Evolutionary conservation across 2,797 vertebrate species (phyloP), one percentile per base, ranked within the genome.

Genomic region (Aldrovandia affinis): DNA sequence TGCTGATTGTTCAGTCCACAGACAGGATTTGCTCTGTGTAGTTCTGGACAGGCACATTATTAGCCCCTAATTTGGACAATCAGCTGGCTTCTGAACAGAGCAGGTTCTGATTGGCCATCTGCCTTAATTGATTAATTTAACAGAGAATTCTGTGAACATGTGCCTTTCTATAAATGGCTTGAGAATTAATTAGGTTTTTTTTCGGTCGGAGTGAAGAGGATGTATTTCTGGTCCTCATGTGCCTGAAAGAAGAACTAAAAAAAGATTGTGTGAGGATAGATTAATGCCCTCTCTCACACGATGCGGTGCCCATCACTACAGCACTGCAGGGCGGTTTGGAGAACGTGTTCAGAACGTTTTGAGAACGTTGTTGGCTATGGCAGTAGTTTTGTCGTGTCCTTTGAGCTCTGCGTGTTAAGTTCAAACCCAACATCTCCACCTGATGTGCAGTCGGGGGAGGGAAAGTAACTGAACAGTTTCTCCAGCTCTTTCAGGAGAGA

Each of bases 1-100:
- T 30, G 73, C 22, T 28, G 3, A 83, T 84, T 87, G 89, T 87
- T 85, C 52, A 85, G 65, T 70, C 52, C 81, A 82, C 81, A 86
- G 59, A 82, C 57, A 73, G 54, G 79, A 15, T 70, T 59, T 85
- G 54, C 79, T 61, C 65, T 55, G 77, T 52, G 30, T 81, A 70
- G 33, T 47, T 33, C n/a, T 80, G 47, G 61, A 79, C 78, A 52
- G n/a, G 30, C 20, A 28, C 78, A 42, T 84, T 81, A 33, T 70
- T 65, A 81, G 63, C 25, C 20, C 39, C 20, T 73, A 55, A 61
- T 20, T 73, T 8, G 54, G 63, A 25, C 78, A 84, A 55, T 57
- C 78, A 59, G 61, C 42, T 9, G 47, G 50, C 25, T 44, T 22
- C 25, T 54, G 59, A 9, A 33, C 59, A 70, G 50, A 2, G 33